These are phyloP conservation scores for Syngnathus acus DNA, from an alignment of 2,797 vertebrate genomes.

Conservation along the genomic window DNA sequence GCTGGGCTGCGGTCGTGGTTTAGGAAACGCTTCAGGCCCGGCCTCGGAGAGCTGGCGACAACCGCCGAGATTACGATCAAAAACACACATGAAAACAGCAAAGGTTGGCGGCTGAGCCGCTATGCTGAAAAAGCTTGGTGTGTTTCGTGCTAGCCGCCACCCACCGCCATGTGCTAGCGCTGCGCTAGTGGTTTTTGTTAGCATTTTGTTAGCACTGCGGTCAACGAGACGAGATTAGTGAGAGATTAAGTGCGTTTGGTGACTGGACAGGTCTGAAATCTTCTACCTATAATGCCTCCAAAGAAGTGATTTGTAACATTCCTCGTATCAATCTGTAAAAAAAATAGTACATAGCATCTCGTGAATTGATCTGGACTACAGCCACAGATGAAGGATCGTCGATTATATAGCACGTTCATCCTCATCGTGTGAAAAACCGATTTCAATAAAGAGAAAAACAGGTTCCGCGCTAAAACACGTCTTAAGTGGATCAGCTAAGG, in stretches of 20 bases:
- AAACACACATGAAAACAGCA: conserved; percentile 53
- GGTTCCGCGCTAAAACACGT: conserved; percentile 33
- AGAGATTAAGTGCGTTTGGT: neutral
- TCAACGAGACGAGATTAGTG: neutral
- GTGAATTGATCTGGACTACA: no score
- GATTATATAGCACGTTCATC: conserved; percentile 1
- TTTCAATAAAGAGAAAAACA: conserved; percentile 43
- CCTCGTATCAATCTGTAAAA: no score
- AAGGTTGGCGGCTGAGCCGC: neutral
- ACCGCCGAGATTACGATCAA: conserved; percentile 53
- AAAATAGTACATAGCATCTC: no score
- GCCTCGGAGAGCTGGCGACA: conserved; percentile 55
- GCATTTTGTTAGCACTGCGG: neutral
- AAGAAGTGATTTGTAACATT: neutral
- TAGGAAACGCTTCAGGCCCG: conserved; percentile 65
- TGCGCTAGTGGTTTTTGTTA: conserved; percentile 22
- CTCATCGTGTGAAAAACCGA: conserved; percentile 15
- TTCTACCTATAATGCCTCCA: neutral
- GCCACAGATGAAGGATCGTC: neutral
- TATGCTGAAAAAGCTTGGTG: neutral
- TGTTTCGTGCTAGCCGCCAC: conserved; percentile 2
- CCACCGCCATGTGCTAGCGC: conserved; percentile 8
- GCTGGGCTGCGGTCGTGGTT: conserved; percentile 66
- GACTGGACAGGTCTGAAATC: neutral
- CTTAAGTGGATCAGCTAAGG: conserved; percentile 49